Evolutionary conservation across 2,113 vertebrate genomes (phyloP).

Genomic region (Ailurus styani): DNA sequence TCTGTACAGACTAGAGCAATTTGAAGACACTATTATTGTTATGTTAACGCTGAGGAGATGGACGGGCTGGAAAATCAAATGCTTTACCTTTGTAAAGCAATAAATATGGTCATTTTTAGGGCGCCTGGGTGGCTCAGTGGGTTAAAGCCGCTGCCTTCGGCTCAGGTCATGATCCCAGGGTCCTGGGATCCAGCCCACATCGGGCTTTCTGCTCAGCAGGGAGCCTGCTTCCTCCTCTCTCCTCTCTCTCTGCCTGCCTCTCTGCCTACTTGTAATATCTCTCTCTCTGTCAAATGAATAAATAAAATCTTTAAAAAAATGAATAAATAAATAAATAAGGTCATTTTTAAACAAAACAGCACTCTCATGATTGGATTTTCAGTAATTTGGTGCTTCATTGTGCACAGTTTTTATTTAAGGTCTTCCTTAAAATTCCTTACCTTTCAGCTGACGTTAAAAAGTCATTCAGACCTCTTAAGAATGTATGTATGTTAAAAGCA

Average conservation of each 20-base stretch:
- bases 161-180: too few species aligned
- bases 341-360: not conserved
- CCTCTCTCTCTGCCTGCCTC: too few species aligned
- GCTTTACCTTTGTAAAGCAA: not conserved
- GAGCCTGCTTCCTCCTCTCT: too few species aligned
- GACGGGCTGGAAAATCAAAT: not conserved
- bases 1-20: not conserved
- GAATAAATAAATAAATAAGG: not conserved
- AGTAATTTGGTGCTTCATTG: not conserved
- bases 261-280: too few species aligned
- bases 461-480: not conserved
- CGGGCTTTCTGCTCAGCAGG: too few species aligned
- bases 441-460: not conserved
- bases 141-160: too few species aligned
- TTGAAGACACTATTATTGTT: not conserved
- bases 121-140: too few species aligned
- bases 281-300: too few species aligned
- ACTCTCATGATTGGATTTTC: not conserved
- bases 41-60: not conserved
- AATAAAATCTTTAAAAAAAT: too few species aligned
- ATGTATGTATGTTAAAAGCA: not conserved
- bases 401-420: not conserved
- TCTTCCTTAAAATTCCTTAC: not conserved
- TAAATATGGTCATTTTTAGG: not conserved
- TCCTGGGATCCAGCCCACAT: too few species aligned